Evolutionary conservation across 2,113 vertebrate species (phyloP).

Genomic region (Ophthalmolycus amberensis): DNA sequence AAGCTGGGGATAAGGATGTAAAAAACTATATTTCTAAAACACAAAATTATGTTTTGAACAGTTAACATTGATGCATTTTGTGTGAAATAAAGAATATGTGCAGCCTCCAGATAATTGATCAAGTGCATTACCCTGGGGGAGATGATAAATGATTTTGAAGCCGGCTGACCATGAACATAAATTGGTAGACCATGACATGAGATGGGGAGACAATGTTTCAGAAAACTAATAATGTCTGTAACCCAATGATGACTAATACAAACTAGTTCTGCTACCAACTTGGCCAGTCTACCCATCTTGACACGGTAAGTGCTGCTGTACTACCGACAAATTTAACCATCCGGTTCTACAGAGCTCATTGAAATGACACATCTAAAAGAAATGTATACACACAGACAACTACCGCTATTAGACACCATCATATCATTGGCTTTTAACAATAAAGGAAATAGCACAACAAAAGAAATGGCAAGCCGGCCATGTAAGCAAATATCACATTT

Average conservation of each 20-base stretch:
- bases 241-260: neutral
- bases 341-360: neutral
- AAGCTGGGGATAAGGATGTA: neutral
- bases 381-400: neutral
- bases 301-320: neutral
- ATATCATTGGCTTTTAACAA: neutral
- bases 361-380: neutral
- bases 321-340: neutral
- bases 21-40: constrained; percentile 25
- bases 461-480: constrained; percentile 5
- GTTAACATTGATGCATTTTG: neutral
- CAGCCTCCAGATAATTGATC: neutral
- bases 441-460: constrained; percentile 1
- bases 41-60: neutral
- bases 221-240: neutral
- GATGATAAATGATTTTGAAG: constrained; percentile 12
- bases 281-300: neutral
- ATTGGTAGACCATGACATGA: neutral
- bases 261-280: constrained; percentile 9
- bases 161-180: neutral
- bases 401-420: neutral
- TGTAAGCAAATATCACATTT: constrained; percentile 22
- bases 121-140: constrained; percentile 14
- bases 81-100: neutral
- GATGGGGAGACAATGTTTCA: neutral